Base-by-base conservation (phyloP, 2,113 vertebrate genomes). In the Catharus minimus region DNA sequence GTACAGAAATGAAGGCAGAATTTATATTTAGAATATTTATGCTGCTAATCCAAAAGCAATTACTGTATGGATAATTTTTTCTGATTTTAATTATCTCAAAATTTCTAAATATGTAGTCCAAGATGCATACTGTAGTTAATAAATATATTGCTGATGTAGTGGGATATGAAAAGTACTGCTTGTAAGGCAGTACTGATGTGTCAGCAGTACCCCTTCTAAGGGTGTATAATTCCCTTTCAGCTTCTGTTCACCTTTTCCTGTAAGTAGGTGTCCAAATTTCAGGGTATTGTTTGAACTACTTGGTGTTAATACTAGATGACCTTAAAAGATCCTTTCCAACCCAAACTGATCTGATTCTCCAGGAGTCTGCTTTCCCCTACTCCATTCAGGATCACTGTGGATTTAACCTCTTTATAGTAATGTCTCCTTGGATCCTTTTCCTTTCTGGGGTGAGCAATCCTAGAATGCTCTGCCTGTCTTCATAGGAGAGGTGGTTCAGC, bases 141-240 rank as follows among this genome's bases (percentile, higher is more conserved):
- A 0, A 26, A 1, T n/a, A 0, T 13, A 8, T 38, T 84, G 46
- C 62, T 91, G 24, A 13, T 57, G 1, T 1, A 36, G 53, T 49
- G 19, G 30, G 50, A 10, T 46, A 6, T 20, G 38, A 24, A 39
- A 49, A 47, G 14, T 49, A 7, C 20, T 73, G 38, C 32, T 83
- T 39, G 1, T 18, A 32, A 49, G 55, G 14, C 22, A 36, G 11
- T 55, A 9, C 19, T 23, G 38, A 0, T 49, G 22, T 26, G 11
- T 36, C n/a, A 61, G 46, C n/a, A 47, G 4, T 15, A 38, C 3
- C 15, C 1, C 5, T 23, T 38, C 5, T 55, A 5, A 39, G 39
- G 39, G 7, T 50, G 13, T 41, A 33, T 44, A 0, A 0, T 56
- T 46, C 28, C 4, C 4, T 61, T 13, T 16, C 58, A 32, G 19